Percentiles rank a stretch among this genome's conserved stretches.
Evolutionary conservation across 2,888 invertebrate species (phyloP).

Genomic region (Encarsia formosa): DNA sequence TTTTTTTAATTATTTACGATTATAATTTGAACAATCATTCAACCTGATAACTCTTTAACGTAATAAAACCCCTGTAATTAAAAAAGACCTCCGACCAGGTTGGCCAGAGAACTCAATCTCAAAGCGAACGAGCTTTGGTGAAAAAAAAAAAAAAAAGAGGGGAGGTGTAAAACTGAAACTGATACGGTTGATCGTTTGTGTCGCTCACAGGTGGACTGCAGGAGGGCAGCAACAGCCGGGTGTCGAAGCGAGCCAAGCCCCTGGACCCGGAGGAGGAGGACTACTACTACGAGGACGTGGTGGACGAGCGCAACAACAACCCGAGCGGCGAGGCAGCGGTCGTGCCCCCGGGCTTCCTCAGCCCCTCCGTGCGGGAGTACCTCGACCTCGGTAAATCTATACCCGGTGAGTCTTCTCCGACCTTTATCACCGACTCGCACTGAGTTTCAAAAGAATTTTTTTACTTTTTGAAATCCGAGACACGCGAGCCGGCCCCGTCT

Average conservation of each 20-base stretch:
- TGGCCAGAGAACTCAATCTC: too few relatives aligned
- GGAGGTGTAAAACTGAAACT: conserved; percentile 4
- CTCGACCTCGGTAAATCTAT: conserved; percentile 84
- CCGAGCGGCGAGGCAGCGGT: conserved; percentile 53
- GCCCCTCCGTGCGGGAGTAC: conserved; percentile 81
- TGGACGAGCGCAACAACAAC: conserved; percentile 54
- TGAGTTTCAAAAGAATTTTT: too few relatives aligned
- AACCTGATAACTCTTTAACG: too few relatives aligned
- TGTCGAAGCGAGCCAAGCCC: conserved; percentile 51
- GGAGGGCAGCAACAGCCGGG: conserved; percentile 17
- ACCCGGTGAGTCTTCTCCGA: conserved; percentile 78
- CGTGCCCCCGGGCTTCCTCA: conserved; percentile 74
- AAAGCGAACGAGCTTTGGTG: too few relatives aligned
- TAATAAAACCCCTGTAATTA: too few relatives aligned
- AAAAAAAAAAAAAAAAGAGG: too few relatives aligned
- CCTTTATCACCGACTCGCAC: too few relatives aligned
- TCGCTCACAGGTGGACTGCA: conserved; percentile 18
- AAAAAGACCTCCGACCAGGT: too few relatives aligned
- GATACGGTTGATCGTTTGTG: conserved; percentile 19
- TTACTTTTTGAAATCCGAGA: too few relatives aligned
- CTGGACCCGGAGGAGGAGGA: conserved; percentile 48
- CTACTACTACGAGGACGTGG: conserved; percentile 52
- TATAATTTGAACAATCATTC: too few relatives aligned
- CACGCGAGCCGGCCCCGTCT: too few relatives aligned
- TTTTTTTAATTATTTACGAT: too few relatives aligned